A percentile compares a stretch with the other conserved stretches of the same genome.
Evolutionary conservation across 1,140 invertebrate genomes (phyloP).

Genomic region (Magallana angulata): DNA sequence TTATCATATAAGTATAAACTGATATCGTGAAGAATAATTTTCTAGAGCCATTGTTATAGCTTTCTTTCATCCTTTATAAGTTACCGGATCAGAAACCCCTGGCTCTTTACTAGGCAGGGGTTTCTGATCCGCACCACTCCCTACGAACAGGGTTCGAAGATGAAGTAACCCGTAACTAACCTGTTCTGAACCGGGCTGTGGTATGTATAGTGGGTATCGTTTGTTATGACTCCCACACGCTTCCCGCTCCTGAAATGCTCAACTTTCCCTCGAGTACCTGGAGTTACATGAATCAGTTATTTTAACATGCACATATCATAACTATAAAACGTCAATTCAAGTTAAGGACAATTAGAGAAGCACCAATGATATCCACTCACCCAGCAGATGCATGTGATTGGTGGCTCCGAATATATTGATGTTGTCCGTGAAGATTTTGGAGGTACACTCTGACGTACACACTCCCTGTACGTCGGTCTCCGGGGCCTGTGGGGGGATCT

Average conservation of each 20-base stretch:
- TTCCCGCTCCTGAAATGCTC: background rate
- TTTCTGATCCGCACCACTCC: too few species aligned
- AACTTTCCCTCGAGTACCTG: background rate
- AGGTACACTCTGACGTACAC: constrained; percentile 60
- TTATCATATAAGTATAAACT: too few species aligned
- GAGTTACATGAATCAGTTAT: background rate
- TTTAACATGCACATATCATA: too few species aligned
- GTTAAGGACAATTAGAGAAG: too few species aligned
- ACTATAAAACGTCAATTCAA: too few species aligned
- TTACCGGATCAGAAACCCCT: too few species aligned
- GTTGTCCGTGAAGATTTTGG: constrained; percentile 47
- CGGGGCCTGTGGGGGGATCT: constrained; percentile 54
- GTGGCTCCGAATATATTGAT: constrained; percentile 54
- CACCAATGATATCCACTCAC: constrained; percentile 36
- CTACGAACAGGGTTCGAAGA: too few species aligned
- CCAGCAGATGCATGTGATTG: constrained; percentile 66
- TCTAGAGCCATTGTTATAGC: too few species aligned
- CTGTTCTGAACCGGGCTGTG: background rate
- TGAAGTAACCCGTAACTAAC: background rate
- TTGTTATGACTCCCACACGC: background rate
- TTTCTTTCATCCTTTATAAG: too few species aligned
- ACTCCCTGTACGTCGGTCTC: constrained; percentile 13
- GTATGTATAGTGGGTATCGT: constrained; percentile 1
- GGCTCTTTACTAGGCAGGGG: too few species aligned
- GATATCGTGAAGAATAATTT: too few species aligned